Evolutionary conservation across 1,140 invertebrate species (phyloP).

Genomic region (Apolygus lucorum): DNA sequence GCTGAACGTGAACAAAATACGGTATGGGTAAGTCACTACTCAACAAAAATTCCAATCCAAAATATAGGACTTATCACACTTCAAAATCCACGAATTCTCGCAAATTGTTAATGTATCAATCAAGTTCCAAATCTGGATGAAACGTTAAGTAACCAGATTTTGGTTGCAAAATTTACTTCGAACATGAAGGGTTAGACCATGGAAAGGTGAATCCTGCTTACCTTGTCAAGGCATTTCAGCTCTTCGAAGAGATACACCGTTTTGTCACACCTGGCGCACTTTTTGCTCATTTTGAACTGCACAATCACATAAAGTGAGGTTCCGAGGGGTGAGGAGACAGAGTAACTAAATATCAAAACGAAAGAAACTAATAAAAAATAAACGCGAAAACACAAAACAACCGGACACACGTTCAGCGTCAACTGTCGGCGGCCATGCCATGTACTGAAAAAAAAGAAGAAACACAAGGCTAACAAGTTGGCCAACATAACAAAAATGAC

Average conservation of each 20-base stretch:
- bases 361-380: not conserved
- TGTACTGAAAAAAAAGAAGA: slow-evolving; percentile 14
- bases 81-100: too few relatives aligned
- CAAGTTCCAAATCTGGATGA: too few relatives aligned
- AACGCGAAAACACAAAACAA: not conserved
- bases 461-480: not conserved
- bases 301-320: not conserved
- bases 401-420: not conserved
- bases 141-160: too few relatives aligned
- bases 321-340: not conserved
- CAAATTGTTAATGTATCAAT: too few relatives aligned
- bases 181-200: too few relatives aligned
- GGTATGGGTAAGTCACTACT: too few relatives aligned
- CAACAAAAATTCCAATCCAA: too few relatives aligned
- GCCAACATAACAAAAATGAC: not conserved
- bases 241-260: slow-evolving; percentile 97
- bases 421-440: slow-evolving; percentile 20
- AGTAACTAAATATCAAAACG: not conserved
- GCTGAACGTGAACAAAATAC: too few relatives aligned
- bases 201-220: too few relatives aligned
- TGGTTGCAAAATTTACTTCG: too few relatives aligned
- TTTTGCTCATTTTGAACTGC: slow-evolving; percentile 65
- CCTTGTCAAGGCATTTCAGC: slow-evolving; percentile 96
- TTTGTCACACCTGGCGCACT: slow-evolving; percentile 87
- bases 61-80: too few relatives aligned